Conservation (phyloP, 37 sponge, comb jelly and placozoan genomes). For the Eunapius fragilis region DNA sequence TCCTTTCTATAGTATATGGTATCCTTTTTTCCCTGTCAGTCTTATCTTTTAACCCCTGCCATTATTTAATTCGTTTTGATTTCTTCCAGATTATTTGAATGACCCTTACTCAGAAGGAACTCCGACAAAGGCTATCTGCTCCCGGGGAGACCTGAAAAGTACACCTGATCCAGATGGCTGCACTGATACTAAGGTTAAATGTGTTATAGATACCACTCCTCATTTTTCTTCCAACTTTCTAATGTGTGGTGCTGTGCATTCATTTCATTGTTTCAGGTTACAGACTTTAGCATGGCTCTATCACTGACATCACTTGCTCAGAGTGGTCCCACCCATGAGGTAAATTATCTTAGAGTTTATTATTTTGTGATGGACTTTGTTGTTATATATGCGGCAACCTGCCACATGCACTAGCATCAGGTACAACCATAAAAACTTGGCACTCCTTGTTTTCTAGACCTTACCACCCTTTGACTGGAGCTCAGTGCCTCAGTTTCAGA, state of each 20-base stretch:
- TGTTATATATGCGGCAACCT: too few relatives aligned
- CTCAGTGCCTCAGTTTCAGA: background rate
- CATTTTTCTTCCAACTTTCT: too few relatives aligned
- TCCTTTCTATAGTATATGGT: too few relatives aligned
- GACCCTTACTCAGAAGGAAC: conserved; percentile 50
- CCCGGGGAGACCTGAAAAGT: conserved; percentile 53
- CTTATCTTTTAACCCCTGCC: too few relatives aligned
- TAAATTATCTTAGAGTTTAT: background rate
- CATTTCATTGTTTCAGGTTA: conserved; percentile 17
- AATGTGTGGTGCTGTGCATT: too few relatives aligned
- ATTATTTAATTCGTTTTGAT: too few relatives aligned
- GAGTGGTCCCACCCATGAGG: conserved; percentile 72
- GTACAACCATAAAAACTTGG: too few relatives aligned
- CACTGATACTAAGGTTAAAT: conserved; percentile 59
- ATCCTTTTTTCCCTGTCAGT: too few relatives aligned
- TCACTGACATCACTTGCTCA: conserved; percentile 1
- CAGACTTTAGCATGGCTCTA: conserved; percentile 43
- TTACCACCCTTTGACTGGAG: background rate
- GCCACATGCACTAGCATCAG: too few relatives aligned
- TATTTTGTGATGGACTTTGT: too few relatives aligned
- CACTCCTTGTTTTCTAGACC: background rate
- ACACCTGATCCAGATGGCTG: conserved; percentile 44
- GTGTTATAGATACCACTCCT: too few relatives aligned
- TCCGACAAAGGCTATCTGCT: conserved; percentile 65
- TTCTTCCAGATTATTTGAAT: conserved; percentile 45